These are phyloP conservation scores for Macaca fascicularis DNA, from an alignment of 2,113 vertebrate species.

Conservation along the genomic window T2T-MFA8v1.1 NC_088378.1:140258001-140258500, in stretches of 20 bases:
- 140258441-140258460: background rate
- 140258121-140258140: too few species aligned
- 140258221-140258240: background rate
- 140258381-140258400: background rate
- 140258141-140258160: too few species aligned
- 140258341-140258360: background rate
- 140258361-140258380: background rate
- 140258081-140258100: too few species aligned
- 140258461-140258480: too few species aligned
- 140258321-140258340: background rate
- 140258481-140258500: background rate
- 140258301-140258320: background rate
- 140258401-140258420: background rate
- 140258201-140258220: background rate
- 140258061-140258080: rapidly evolving
- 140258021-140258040: too few species aligned
- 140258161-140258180: background rate
- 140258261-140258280: background rate
- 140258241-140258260: background rate
- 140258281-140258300: background rate
- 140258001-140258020: too few species aligned
- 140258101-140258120: too few species aligned
- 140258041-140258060: too few species aligned
- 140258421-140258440: background rate
- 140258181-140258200: background rate